phyloP scores from a whole-genome alignment of 2,113 vertebrate species.

The Garra rufa region DNA sequence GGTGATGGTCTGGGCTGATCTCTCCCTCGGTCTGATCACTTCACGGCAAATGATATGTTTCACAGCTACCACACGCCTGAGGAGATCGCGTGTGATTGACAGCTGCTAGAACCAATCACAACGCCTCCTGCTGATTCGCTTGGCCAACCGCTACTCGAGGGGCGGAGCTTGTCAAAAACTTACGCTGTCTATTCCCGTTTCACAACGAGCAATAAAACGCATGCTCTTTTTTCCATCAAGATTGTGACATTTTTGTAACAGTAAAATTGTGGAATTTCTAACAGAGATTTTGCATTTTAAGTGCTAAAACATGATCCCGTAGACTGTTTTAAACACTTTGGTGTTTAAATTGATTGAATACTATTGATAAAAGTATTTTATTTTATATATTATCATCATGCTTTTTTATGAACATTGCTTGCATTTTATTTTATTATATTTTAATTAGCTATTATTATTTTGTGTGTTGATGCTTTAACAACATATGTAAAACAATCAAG shows the following conservation, averaged over 20 bases:
- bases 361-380: too few relatives aligned
- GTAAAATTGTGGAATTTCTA: background rate
- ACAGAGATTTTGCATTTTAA: background rate
- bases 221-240: background rate
- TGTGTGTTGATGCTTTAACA: background rate
- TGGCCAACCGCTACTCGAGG: constrained; percentile 54
- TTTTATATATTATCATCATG: too few relatives aligned
- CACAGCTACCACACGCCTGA: constrained; percentile 71
- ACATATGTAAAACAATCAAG: background rate
- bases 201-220: constrained; percentile 36
- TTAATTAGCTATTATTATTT: background rate
- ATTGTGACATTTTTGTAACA: background rate
- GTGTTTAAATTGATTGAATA: too few relatives aligned
- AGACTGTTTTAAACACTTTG: background rate
- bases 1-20: constrained; percentile 68
- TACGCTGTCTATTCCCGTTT: constrained; percentile 19
- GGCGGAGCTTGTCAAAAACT: constrained; percentile 72
- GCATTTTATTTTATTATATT: background rate
- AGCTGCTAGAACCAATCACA: constrained; percentile 73
- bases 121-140: constrained; percentile 58
- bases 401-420: background rate
- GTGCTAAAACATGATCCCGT: background rate
- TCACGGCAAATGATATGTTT: constrained; percentile 77
- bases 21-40: constrained; percentile 79
- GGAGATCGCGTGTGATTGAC: constrained; percentile 77